A percentile compares a stretch with the other conserved stretches of the same genome.
These are phyloP conservation scores for Gymnopithys bicolor DNA, from an alignment of 2,797 vertebrate genomes.

Conservation along the genomic window DNA sequence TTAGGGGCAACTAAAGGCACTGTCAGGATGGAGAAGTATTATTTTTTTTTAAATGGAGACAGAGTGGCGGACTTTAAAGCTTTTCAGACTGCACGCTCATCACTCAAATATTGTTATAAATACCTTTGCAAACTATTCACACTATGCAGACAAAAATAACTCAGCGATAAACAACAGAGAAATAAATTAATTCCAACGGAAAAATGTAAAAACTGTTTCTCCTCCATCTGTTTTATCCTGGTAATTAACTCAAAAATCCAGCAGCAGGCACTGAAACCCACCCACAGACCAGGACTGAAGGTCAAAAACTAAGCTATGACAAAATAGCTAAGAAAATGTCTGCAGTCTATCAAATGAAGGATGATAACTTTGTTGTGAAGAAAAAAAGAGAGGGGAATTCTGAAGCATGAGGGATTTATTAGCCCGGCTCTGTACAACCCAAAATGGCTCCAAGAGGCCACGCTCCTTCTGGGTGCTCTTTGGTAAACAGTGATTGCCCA, in stretches of 20 bases:
- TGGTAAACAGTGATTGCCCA: rapidly evolving
- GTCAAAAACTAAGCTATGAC: neutral
- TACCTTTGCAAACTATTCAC: neutral
- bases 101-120: constrained; percentile 1
- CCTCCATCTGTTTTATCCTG: constrained; percentile 8
- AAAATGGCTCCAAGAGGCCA: rapidly evolving
- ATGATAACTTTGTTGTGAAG: neutral
- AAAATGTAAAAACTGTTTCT: neutral
- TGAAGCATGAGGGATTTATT: neutral
- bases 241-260: neutral
- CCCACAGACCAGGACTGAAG: neutral
- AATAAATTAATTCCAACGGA: neutral
- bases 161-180: neutral
- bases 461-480: neutral
- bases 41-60: neutral
- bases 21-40: neutral
- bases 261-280: neutral
- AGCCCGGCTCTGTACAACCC: neutral
- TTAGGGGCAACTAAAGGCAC: neutral
- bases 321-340: neutral
- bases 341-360: neutral
- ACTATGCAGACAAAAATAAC: neutral
- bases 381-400: neutral
- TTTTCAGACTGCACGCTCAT: neutral
- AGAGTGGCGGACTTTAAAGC: neutral